Percentiles rank a stretch among this genome's conserved stretches.
These are phyloP conservation scores for Sclerodermus sp. DNA, from an alignment of 2,888 invertebrate genomes.

Conservation along the genomic window DNA sequence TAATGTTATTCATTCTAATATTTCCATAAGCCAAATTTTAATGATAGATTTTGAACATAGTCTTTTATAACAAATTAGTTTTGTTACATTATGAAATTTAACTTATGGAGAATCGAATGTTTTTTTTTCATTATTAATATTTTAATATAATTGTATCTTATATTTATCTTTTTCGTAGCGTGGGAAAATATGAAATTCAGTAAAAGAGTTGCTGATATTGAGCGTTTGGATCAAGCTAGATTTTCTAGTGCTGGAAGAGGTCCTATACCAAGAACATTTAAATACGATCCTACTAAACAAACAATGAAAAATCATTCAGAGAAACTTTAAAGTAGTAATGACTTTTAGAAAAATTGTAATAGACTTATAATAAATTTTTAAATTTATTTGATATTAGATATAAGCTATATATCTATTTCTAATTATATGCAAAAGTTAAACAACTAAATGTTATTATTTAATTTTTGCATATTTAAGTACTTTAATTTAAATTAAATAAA, in stretches of 20 bases:
- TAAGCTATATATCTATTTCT: slow-evolving; percentile 1
- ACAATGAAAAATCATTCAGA: neutral
- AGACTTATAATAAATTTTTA: slow-evolving; percentile 4
- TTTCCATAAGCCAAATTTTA: neutral
- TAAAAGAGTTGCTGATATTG: slow-evolving; percentile 75
- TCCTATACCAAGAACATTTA: slow-evolving; percentile 84
- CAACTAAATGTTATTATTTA: no score
- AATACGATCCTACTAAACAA: slow-evolving; percentile 77
- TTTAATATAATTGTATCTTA: neutral
- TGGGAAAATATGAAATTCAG: slow-evolving; percentile 82
- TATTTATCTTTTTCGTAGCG: slow-evolving; percentile 60
- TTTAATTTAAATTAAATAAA: no score
- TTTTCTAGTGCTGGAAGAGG: slow-evolving; percentile 86
- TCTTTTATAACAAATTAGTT: neutral
- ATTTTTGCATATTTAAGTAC: no score
- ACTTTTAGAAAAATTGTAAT: neutral
- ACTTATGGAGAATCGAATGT: neutral
- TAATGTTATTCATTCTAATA: no score
- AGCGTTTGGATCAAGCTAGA: slow-evolving; percentile 73
- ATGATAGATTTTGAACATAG: neutral
- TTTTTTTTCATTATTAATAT: neutral
- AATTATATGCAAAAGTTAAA: slow-evolving; percentile 6
- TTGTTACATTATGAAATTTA: neutral
- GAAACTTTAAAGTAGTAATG: neutral
- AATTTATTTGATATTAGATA: neutral